Percentiles rank a stretch among this genome's conserved stretches.
These are phyloP conservation scores for Vespertilio murinus DNA, from an alignment of 2,797 vertebrate genomes.

Conservation along the genomic window DNA sequence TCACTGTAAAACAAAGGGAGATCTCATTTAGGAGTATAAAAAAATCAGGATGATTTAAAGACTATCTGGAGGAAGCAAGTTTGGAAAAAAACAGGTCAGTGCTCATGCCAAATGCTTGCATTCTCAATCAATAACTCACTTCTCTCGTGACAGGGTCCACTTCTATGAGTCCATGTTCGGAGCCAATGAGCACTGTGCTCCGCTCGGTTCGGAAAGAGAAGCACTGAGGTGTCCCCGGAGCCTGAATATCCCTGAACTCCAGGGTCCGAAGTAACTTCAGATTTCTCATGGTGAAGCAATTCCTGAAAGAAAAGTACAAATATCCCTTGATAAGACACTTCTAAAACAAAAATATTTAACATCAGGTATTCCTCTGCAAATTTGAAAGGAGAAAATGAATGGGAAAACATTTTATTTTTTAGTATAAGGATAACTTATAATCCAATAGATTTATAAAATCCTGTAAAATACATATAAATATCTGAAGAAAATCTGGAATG, in stretches of 20 bases:
- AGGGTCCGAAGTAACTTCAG: slow-evolving; percentile 88
- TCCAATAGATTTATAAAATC: not conserved
- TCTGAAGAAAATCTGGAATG: not conserved
- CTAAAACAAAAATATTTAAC: not conserved
- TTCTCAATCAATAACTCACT: slow-evolving; percentile 82
- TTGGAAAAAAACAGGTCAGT: not conserved
- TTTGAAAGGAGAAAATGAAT: slow-evolving; percentile 9
- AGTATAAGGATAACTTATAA: not conserved
- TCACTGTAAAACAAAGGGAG: not conserved
- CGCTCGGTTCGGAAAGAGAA: slow-evolving; percentile 85
- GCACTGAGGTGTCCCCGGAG: slow-evolving; percentile 86
- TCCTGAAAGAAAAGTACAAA: slow-evolving; percentile 2
- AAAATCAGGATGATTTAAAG: not conserved
- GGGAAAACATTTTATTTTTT: slow-evolving; percentile 38
- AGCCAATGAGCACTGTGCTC: slow-evolving; percentile 87
- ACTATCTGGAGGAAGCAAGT: not conserved
- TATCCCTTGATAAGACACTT: not conserved
- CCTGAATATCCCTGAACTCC: slow-evolving; percentile 79
- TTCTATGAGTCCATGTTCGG: slow-evolving; percentile 87
- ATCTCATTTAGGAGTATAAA: not conserved
- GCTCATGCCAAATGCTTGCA: not conserved
- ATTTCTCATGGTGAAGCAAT: slow-evolving; percentile 89
- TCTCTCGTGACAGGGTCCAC: slow-evolving; percentile 84
- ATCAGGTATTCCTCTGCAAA: not conserved
- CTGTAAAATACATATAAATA: not conserved